These are phyloP conservation scores for Sandelia bainsii DNA, from an alignment of 2,797 vertebrate species.

Conservation along the genomic window DNA sequence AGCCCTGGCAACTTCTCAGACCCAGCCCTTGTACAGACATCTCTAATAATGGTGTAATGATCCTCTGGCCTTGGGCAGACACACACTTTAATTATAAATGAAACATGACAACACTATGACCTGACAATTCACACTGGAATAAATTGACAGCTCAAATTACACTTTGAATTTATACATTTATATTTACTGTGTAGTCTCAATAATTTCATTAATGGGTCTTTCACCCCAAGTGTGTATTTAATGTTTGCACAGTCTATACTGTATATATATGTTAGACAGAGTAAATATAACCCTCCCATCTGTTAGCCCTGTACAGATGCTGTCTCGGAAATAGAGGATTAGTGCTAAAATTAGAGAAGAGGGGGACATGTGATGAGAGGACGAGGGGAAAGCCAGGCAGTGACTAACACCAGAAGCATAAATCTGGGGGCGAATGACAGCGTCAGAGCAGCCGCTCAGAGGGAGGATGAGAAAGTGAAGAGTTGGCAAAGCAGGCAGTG, in stretches of 20 bases:
- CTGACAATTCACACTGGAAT: not conserved
- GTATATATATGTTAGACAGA: constrained; percentile 34
- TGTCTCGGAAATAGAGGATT: constrained; percentile 77
- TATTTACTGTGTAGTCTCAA: constrained; percentile 10
- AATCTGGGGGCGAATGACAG: constrained; percentile 61
- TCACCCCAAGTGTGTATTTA: constrained; percentile 12
- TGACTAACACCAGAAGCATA: constrained; percentile 61
- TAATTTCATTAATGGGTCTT: constrained; percentile 20
- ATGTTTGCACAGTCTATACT: constrained; percentile 4
- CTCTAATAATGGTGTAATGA: not conserved
- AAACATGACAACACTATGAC: not conserved
- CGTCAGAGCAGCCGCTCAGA: constrained; percentile 58
- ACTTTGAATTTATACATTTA: constrained; percentile 13
- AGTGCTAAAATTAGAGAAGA: constrained; percentile 72
- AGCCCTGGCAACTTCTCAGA: too few species aligned
- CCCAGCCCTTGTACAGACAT: not conserved
- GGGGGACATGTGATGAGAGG: constrained; percentile 54
- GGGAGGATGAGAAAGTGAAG: constrained; percentile 53
- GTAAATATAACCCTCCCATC: constrained; percentile 72
- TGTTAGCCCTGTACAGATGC: constrained; percentile 71
- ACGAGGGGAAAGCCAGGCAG: constrained; percentile 41
- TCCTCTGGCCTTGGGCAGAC: not conserved
- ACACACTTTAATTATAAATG: constrained; percentile 8
- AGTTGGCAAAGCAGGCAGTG: constrained; percentile 16
- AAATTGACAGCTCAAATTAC: not conserved